phyloP scores from a whole-genome alignment of 2,113 vertebrate species.

The Carassius gibelio region DNA sequence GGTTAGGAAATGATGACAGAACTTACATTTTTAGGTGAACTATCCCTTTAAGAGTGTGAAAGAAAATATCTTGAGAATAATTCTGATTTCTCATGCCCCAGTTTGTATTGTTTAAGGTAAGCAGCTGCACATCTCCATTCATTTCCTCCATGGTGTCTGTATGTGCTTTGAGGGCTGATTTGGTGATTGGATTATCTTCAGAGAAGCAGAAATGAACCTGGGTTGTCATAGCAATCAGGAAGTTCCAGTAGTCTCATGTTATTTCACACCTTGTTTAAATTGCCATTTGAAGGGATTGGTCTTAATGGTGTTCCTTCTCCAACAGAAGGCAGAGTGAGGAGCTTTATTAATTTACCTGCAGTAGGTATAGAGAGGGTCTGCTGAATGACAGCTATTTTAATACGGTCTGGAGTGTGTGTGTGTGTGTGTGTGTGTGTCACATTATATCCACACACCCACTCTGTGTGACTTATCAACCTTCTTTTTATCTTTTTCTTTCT shows the following conservation, averaged over 20 bases:
- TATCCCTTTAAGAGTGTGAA: not conserved
- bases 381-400: slow-evolving; percentile 42
- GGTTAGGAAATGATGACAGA: not conserved
- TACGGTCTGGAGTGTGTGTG: not conserved
- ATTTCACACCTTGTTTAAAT: slow-evolving; percentile 62
- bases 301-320: slow-evolving; percentile 53
- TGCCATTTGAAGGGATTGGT: slow-evolving; percentile 46
- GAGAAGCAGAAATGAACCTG: slow-evolving; percentile 56
- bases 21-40: not conserved
- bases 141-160: not conserved
- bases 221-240: slow-evolving; percentile 64
- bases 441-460: not conserved
- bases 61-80: not conserved
- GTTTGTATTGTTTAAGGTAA: slow-evolving; percentile 1
- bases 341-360: slow-evolving; percentile 48
- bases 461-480: not conserved
- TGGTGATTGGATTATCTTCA: slow-evolving; percentile 24
- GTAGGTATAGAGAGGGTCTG: slow-evolving; percentile 21
- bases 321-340: slow-evolving; percentile 36
- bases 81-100: no score
- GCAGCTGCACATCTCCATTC: not conserved
- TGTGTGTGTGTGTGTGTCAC: not conserved
- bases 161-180: slow-evolving; percentile 21
- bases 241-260: slow-evolving; percentile 35
- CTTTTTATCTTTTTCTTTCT: not conserved